Percentiles rank a stretch among this genome's conserved stretches.
These are phyloP conservation scores for Enteromius treurensis DNA, from an alignment of 2,797 vertebrate genomes.

Conservation along the genomic window DNA sequence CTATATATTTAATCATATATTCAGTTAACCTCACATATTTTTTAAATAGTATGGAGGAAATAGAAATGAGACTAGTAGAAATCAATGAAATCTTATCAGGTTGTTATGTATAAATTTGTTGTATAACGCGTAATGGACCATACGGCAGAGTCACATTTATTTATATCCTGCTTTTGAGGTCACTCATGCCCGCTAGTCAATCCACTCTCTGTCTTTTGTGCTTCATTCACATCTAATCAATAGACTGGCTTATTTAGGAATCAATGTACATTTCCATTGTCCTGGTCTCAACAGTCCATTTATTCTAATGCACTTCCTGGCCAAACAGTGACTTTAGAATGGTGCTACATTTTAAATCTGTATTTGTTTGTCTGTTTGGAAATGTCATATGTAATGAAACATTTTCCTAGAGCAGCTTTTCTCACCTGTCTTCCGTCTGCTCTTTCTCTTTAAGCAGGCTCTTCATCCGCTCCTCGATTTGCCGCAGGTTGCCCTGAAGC, in stretches of 20 bases:
- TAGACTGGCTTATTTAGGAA: conserved; percentile 63
- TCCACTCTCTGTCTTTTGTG: conserved; percentile 56
- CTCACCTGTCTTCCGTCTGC: conserved; percentile 87
- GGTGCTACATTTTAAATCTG: background rate
- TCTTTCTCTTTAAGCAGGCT: conserved; percentile 89
- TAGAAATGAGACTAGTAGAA: background rate
- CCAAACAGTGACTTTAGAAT: background rate
- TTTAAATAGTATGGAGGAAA: background rate
- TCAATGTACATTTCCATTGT: conserved; percentile 78
- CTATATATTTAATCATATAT: background rate
- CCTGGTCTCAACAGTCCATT: conserved; percentile 41
- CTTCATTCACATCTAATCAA: conserved; percentile 63
- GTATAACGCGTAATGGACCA: conserved; percentile 1
- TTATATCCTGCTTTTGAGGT: conserved; percentile 41
- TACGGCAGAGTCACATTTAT: conserved; percentile 19
- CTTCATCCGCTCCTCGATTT: conserved; percentile 94
- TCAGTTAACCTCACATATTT: background rate
- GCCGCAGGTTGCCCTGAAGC: conserved; percentile 83
- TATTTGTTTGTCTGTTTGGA: too few species aligned
- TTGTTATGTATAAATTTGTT: background rate
- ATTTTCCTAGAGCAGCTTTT: background rate
- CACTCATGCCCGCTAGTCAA: conserved; percentile 65
- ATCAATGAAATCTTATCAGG: background rate
- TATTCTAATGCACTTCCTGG: conserved; percentile 23
- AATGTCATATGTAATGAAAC: background rate